A percentile compares a stretch with the other conserved stretches of the same genome.
Evolutionary conservation across 2,113 vertebrate genomes (phyloP).

Genomic region (Eonycteris spelaea): DNA sequence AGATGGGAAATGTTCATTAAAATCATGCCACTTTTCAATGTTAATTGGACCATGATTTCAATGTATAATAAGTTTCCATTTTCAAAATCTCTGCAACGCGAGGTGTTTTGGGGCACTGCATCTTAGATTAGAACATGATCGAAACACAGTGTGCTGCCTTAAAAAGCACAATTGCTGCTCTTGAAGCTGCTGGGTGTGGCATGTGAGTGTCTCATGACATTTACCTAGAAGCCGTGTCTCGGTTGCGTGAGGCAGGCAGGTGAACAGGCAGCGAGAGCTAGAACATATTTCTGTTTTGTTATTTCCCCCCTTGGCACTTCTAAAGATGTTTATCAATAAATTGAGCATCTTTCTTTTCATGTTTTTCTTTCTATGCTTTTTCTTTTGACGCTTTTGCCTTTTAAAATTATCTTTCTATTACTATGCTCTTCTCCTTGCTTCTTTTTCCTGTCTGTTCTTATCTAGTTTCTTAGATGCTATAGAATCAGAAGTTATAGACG

Average conservation of each 20-base stretch:
- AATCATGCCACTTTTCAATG: constrained; percentile 47
- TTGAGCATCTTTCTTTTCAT: background rate
- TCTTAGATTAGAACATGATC: constrained; percentile 59
- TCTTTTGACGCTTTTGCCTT: background rate
- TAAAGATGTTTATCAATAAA: background rate
- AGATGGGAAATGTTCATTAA: constrained; percentile 60
- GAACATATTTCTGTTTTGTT: background rate
- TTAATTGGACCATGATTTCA: constrained; percentile 69
- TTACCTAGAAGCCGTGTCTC: background rate
- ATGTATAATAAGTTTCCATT: constrained; percentile 71
- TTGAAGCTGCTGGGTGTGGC: background rate
- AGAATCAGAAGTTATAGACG: background rate
- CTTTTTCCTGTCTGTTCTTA: background rate
- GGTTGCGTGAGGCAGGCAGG: background rate
- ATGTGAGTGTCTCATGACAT: background rate
- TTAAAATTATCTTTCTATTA: background rate
- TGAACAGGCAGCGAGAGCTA: background rate
- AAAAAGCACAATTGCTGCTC: constrained; percentile 54
- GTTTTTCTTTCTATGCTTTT: background rate
- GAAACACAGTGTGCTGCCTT: constrained; percentile 19
- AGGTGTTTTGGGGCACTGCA: constrained; percentile 65
- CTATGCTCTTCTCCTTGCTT: background rate
- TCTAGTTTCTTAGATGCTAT: background rate
- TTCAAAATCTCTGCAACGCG: constrained; percentile 38
- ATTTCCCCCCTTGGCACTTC: background rate